Evolutionary conservation across 2,797 vertebrate species (phyloP).

Genomic region (Paguma larvata): DNA sequence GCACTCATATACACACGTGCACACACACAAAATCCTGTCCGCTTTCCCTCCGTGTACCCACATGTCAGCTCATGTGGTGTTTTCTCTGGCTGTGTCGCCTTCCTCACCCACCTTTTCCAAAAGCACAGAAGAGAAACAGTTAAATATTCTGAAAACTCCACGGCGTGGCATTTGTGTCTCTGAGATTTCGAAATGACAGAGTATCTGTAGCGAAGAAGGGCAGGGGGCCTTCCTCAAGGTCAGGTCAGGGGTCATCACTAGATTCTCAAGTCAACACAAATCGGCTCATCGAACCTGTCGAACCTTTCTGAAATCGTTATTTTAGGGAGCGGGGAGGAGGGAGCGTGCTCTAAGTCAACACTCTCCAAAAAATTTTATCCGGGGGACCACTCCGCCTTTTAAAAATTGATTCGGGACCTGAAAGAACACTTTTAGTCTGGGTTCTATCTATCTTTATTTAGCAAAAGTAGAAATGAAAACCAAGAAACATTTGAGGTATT

Average conservation of each 20-base stretch:
- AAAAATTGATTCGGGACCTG: background rate
- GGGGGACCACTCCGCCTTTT: accelerated
- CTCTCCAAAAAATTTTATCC: background rate
- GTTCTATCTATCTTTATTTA: accelerated
- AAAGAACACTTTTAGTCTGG: background rate
- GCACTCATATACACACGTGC: accelerated
- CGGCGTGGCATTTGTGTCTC: accelerated
- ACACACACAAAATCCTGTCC: accelerated
- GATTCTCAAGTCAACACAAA: background rate
- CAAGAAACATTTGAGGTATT: background rate
- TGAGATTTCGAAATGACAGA: no score
- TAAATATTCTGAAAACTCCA: no score
- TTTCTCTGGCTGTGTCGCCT: accelerated
- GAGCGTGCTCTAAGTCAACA: accelerated
- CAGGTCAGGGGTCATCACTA: accelerated
- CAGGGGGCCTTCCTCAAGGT: background rate
- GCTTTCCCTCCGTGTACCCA: accelerated
- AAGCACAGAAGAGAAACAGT: accelerated
- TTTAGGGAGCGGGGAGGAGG: background rate
- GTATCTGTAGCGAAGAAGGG: accelerated
- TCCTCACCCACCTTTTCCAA: accelerated
- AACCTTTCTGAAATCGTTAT: background rate
- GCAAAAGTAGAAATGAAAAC: background rate
- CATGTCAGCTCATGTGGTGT: no score
- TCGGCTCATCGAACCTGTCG: accelerated